Evolutionary conservation across 1,140 invertebrate species (phyloP).

Genomic region (Drosophila setifemur): DNA sequence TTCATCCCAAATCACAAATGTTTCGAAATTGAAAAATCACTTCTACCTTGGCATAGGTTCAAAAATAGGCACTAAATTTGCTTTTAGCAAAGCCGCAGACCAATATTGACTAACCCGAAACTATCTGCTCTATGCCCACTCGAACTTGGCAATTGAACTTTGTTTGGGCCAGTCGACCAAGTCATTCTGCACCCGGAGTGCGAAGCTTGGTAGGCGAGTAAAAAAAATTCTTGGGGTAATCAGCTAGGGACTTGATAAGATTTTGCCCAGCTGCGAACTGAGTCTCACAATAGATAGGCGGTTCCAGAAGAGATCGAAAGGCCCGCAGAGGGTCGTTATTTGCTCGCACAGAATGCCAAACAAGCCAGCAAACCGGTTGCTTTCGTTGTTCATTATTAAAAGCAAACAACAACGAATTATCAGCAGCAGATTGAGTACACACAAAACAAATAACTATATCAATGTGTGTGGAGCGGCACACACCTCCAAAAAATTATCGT

Average conservation of each 20-base stretch:
- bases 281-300: conserved; percentile 19
- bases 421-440: conserved; percentile 18
- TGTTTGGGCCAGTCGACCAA: conserved; percentile 19
- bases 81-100: not conserved
- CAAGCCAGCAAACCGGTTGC: conserved; percentile 35
- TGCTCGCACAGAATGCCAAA: not conserved
- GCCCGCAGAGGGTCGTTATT: not conserved
- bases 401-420: conserved; percentile 45
- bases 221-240: not conserved
- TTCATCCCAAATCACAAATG: conserved; percentile 32
- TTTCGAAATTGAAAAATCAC: conserved; percentile 50
- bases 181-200: not conserved
- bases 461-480: conserved; percentile 28
- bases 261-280: conserved; percentile 4
- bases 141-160: conserved; percentile 40
- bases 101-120: not conserved
- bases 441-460: not conserved
- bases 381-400: conserved; percentile 10
- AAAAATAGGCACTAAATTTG: conserved; percentile 15
- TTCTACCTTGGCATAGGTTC: conserved; percentile 31
- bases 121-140: not conserved
- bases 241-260: conserved; percentile 25
- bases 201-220: conserved; percentile 10
- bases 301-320: conserved; percentile 6
- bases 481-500: conserved; percentile 57